Evolutionary conservation across 1,140 invertebrate genomes (phyloP).

Genomic region (Cylas formicarius): DNA sequence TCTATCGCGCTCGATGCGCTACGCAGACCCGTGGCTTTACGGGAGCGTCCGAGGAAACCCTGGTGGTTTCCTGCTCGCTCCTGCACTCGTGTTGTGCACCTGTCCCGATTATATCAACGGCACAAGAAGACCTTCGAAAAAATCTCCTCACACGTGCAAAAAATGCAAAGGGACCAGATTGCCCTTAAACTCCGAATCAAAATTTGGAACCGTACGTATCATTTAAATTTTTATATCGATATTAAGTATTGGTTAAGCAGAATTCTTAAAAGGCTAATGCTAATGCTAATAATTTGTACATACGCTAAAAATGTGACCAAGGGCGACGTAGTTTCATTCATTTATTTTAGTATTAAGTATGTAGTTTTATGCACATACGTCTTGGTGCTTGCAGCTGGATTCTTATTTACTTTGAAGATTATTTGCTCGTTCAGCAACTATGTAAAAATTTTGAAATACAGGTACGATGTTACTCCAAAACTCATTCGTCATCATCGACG

Average conservation of each 20-base stretch:
- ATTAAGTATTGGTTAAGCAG: neutral
- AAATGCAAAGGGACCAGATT: conserved; percentile 72
- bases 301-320: too few species aligned
- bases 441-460: conserved; percentile 11
- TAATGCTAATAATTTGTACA: too few species aligned
- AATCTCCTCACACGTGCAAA: conserved; percentile 58
- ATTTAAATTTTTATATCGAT: conserved; percentile 1
- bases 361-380: too few species aligned
- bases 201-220: conserved; percentile 35
- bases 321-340: too few species aligned
- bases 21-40: conserved; percentile 75
- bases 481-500: conserved; percentile 18
- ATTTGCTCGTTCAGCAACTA: too few species aligned
- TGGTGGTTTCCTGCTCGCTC: conserved; percentile 48
- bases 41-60: conserved; percentile 58
- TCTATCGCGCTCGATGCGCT: conserved; percentile 72
- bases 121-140: conserved; percentile 59
- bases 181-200: conserved; percentile 47
- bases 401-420: conserved; percentile 1
- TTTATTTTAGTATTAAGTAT: too few species aligned
- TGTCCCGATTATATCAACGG: conserved; percentile 67
- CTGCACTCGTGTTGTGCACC: conserved; percentile 63
- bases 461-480: conserved; percentile 46
- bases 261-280: too few species aligned
- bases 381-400: too few species aligned